A percentile compares a stretch with the other conserved stretches of the same genome.
These are phyloP conservation scores for Pachyramphus minor DNA, from an alignment of 2,113 vertebrate species.

Conservation along the genomic window DNA sequence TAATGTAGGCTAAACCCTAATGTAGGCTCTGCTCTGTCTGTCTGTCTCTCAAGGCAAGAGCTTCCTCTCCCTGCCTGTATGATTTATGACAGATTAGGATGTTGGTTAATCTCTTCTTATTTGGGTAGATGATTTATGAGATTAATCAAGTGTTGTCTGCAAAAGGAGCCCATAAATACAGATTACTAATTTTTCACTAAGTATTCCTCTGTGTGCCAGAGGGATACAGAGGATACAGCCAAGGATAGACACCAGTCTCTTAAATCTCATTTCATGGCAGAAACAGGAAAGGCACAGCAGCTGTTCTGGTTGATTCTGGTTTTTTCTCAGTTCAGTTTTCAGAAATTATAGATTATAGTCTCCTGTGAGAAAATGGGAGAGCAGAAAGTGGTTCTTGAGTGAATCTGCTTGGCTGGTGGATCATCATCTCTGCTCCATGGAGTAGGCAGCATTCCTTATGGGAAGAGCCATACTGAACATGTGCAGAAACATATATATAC, in stretches of 20 bases:
- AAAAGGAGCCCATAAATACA: not conserved
- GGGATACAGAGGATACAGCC: not conserved
- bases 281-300: not conserved
- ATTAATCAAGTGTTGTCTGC: conserved; percentile 6
- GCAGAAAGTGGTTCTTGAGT: not conserved
- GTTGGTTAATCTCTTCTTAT: not conserved
- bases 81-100: conserved; percentile 16
- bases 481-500: accelerated
- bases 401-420: not conserved
- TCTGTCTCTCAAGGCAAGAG: not conserved
- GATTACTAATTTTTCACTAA: not conserved
- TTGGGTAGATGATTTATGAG: not conserved
- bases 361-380: not conserved
- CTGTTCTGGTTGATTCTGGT: not conserved
- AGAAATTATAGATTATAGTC: not conserved
- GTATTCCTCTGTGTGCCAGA: not conserved
- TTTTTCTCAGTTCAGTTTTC: not conserved
- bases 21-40: not conserved
- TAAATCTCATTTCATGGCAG: not conserved
- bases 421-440: not conserved
- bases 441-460: conserved; percentile 70
- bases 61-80: not conserved
- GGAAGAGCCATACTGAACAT: conserved; percentile 44
- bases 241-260: not conserved
- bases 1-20: not conserved